Percentiles rank a stretch among this genome's conserved stretches.
phyloP scores from a whole-genome alignment of 2,888 invertebrate genomes.

The Cosmia trapezina region DNA sequence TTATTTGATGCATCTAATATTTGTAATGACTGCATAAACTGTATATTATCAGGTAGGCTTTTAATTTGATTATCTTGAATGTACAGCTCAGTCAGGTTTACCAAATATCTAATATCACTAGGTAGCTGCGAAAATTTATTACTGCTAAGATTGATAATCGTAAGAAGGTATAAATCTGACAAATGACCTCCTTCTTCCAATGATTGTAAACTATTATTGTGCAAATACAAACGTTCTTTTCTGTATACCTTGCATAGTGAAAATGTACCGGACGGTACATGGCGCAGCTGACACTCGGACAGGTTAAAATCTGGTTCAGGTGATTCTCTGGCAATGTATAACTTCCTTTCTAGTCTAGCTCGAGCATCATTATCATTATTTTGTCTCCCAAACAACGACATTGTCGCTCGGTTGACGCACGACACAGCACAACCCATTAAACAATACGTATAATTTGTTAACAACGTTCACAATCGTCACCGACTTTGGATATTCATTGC shows the following conservation, averaged over 20 bases:
- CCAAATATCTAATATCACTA: conserved; percentile 91
- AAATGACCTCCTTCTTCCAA: conserved; percentile 93
- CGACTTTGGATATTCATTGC: conserved; percentile 69
- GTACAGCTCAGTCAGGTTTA: conserved; percentile 93
- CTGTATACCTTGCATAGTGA: conserved; percentile 95
- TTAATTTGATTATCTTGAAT: conserved; percentile 93
- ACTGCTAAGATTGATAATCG: conserved; percentile 92
- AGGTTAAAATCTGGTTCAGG: conserved; percentile 95
- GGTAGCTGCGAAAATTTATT: conserved; percentile 92
- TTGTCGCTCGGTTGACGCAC: conserved; percentile 80
- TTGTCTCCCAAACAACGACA: conserved; percentile 85
- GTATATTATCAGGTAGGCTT: conserved; percentile 92
- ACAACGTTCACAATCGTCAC: conserved; percentile 70
- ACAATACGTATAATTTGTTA: conserved; percentile 63
- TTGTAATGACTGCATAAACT: conserved; percentile 91
- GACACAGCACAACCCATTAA: conserved; percentile 89
- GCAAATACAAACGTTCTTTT: conserved; percentile 92
- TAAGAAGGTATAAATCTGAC: conserved; percentile 92
- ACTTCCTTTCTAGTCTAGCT: conserved; percentile 83
- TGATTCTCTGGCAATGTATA: conserved; percentile 92
- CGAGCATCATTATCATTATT: conserved; percentile 75
- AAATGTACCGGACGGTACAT: conserved; percentile 94
- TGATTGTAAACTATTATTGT: conserved; percentile 93
- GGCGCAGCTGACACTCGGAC: conserved; percentile 93
- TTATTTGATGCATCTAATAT: conserved; percentile 94